phyloP scores from a whole-genome alignment of 2,797 vertebrate genomes.

The Falco columbarius region DNA sequence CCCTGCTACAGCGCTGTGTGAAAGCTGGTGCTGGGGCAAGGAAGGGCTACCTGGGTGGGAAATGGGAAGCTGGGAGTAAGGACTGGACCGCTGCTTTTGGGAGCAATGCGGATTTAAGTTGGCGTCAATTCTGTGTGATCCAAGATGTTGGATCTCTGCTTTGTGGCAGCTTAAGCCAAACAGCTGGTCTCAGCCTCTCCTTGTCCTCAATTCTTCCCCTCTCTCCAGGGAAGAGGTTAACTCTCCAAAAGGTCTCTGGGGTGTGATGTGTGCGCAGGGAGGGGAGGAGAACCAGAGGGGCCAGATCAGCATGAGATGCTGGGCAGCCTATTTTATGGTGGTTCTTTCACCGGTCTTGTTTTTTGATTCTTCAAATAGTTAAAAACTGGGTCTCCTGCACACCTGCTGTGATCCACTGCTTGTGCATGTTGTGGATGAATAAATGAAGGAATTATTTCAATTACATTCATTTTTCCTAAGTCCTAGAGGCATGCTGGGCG shows the following conservation, averaged over 20 bases:
- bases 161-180: background rate
- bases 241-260: background rate
- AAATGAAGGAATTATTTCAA: background rate
- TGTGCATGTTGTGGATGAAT: background rate
- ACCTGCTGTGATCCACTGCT: background rate
- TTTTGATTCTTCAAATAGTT: background rate
- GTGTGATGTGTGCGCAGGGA: background rate
- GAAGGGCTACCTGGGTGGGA: background rate
- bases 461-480: background rate
- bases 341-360: background rate
- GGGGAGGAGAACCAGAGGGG: background rate
- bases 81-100: fast-evolving
- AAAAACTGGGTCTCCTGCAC: background rate
- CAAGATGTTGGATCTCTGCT: no score
- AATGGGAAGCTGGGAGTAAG: background rate
- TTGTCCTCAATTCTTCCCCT: background rate
- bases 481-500: background rate
- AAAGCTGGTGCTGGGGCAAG: background rate
- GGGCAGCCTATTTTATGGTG: background rate
- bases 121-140: no score
- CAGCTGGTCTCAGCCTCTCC: background rate
- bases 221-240: background rate
- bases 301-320: background rate
- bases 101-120: no score
- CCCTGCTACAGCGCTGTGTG: fast-evolving